A percentile compares a stretch with the other conserved stretches of the same genome.
phyloP scores from a whole-genome alignment of 2,113 vertebrate species.

The Apaloderma vittatum region DNA sequence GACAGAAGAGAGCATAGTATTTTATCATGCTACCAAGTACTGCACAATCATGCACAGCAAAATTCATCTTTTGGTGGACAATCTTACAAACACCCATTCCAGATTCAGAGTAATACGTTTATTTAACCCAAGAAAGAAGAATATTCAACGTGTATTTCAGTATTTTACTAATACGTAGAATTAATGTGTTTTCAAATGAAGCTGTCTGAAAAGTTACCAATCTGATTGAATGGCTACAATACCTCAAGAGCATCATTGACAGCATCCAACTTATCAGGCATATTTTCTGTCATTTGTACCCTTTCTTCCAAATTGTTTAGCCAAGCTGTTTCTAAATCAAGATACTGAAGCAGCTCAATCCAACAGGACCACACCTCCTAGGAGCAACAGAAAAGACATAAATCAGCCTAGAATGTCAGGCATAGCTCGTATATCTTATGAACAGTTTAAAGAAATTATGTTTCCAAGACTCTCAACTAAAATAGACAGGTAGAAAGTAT shows the following conservation, averaged over 20 bases:
- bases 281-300: constrained; percentile 81
- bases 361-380: constrained; percentile 99
- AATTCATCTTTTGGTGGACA: neutral
- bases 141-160: neutral
- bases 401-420: neutral
- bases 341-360: constrained; percentile 95
- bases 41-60: neutral
- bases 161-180: neutral
- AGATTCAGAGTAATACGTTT: neutral
- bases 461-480: neutral
- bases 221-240: neutral
- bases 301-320: constrained; percentile 89
- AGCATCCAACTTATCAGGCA: constrained; percentile 86
- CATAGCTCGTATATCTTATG: neutral
- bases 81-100: neutral
- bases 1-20: neutral
- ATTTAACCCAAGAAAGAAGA: neutral
- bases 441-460: neutral
- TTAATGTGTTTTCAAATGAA: neutral
- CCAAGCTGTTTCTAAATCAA: constrained; percentile 93
- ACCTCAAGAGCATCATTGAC: constrained; percentile 92
- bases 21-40: neutral
- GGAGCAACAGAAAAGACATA: neutral
- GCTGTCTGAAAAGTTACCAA: neutral
- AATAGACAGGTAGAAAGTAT: neutral